Evolutionary conservation across 2,888 invertebrate genomes (phyloP), one percentile per base, ranked within the genome.

Genomic region (Linyphia triangularis): DNA sequence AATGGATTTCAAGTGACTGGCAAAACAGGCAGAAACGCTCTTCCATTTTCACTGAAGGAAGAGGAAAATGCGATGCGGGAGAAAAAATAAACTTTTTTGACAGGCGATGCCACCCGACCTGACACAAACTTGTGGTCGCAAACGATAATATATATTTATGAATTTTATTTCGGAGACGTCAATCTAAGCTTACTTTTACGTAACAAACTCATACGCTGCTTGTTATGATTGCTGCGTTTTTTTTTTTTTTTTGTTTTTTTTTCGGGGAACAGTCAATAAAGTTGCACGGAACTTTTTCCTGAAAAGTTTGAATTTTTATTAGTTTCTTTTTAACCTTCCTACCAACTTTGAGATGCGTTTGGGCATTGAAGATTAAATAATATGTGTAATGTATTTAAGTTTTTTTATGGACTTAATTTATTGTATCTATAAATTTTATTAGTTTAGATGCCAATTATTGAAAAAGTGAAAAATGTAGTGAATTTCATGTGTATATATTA

Each of bases 131-230:
- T 22, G 51, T 59, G 59, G 67, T 73, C 61, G 75, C 75, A 69
- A 77, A 77, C 77, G 84, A 85, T 85, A 85, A 85, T 85, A 85
- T 84, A 85, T 85, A 85, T 85, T 85, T 77, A 77, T 85, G 69
- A 85, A 85, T 85, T 85, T 83, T 85, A 75, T 65, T 85, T 77
- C 33, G 16, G 19, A 51, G 28, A 22, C 72, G 82, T 82, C 82
- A 82, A 82, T 72, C 72, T 37, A 59, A 82, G 72, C 61, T 43
- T 37, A 82, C 43, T 82, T 82, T 82, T 82, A 63, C 61, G 82
- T 82, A 43, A 61, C 79, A 30, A 22, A 51, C 59, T 72, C 61
- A 19, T 26, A 6, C 40, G 28, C 26, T 59, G 40, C 61, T 77
- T 77, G 77, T 77, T 77, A 77, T 37, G 77, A 77, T 57, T 73